Evolutionary conservation across 1,140 invertebrate genomes (phyloP).

Genomic region (Pygmarrhopalites habei): DNA sequence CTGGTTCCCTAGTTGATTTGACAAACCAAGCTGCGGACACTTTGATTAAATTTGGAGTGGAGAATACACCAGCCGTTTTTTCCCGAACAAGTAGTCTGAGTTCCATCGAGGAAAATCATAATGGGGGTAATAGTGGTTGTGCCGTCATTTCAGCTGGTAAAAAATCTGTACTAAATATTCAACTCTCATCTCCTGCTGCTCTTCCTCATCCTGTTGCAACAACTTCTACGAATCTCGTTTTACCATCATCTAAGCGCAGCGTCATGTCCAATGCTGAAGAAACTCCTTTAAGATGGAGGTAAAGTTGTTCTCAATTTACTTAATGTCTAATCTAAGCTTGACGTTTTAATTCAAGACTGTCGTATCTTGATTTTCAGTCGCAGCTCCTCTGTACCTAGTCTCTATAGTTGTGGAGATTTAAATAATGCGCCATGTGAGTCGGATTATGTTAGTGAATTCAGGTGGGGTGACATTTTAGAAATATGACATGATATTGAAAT

Average conservation of each 20-base stretch:
- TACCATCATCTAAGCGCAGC: too few species aligned
- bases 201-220: too few species aligned
- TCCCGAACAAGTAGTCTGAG: constrained; percentile 75
- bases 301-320: too few species aligned
- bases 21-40: constrained; percentile 49
- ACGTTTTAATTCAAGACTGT: too few species aligned
- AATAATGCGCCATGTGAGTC: constrained; percentile 50
- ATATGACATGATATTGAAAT: too few species aligned
- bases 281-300: too few species aligned
- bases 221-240: too few species aligned
- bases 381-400: constrained; percentile 78
- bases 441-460: constrained; percentile 66
- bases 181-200: too few species aligned
- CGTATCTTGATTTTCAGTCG: constrained; percentile 94
- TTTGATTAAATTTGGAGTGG: constrained; percentile 51
- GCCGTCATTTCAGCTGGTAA: too few species aligned
- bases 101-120: constrained; percentile 56
- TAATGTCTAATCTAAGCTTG: too few species aligned
- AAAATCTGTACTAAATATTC: too few species aligned
- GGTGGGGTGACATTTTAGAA: too few species aligned
- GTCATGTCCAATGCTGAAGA: constrained; percentile 55
- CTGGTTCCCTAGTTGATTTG: constrained; percentile 10
- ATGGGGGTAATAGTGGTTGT: constrained; percentile 40
- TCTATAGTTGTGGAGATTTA: constrained; percentile 61
- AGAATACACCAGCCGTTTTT: constrained; percentile 72